These are phyloP conservation scores for Coleophora deauratella DNA, from an alignment of 2,888 invertebrate genomes.

Conservation along the genomic window DNA sequence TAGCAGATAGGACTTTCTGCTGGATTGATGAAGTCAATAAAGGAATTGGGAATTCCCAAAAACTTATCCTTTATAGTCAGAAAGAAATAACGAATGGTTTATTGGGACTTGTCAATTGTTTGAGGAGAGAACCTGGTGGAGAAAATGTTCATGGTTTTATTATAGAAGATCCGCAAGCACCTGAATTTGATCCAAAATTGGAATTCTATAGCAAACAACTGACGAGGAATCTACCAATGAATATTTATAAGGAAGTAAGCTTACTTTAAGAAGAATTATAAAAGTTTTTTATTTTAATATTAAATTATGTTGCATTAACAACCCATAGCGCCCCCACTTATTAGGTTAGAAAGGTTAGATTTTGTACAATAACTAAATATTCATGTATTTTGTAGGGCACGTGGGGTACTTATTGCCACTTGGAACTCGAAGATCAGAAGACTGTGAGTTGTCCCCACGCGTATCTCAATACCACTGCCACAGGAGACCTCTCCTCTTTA, in stretches of 20 bases:
- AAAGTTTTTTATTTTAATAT: not conserved
- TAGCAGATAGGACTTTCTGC: constrained; percentile 46
- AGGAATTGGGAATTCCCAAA: constrained; percentile 46
- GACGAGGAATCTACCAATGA: constrained; percentile 83
- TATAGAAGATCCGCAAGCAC: constrained; percentile 76
- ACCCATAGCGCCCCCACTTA: no score
- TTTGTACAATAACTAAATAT: no score
- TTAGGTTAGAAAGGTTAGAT: no score
- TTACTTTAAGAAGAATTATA: not conserved
- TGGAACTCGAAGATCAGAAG: constrained; percentile 73
- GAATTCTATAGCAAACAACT: constrained; percentile 79
- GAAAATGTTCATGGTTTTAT: constrained; percentile 76
- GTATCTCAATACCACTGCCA: constrained; percentile 82
- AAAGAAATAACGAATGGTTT: constrained; percentile 83
- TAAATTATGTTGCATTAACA: no score
- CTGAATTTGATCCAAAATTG: constrained; percentile 76
- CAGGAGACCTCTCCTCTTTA: constrained; percentile 90
- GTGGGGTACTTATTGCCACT: constrained; percentile 90
- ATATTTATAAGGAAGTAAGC: constrained; percentile 79
- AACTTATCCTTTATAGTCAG: constrained; percentile 78
- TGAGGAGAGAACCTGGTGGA: constrained; percentile 86
- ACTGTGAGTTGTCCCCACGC: constrained; percentile 76
- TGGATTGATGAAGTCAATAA: constrained; percentile 71
- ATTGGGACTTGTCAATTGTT: constrained; percentile 90
- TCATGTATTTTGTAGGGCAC: constrained; percentile 46